Evolutionary conservation across 2,113 vertebrate species (phyloP), one percentile per base, ranked within the genome.

Genomic region (Nyctereutes procyonoides): DNA sequence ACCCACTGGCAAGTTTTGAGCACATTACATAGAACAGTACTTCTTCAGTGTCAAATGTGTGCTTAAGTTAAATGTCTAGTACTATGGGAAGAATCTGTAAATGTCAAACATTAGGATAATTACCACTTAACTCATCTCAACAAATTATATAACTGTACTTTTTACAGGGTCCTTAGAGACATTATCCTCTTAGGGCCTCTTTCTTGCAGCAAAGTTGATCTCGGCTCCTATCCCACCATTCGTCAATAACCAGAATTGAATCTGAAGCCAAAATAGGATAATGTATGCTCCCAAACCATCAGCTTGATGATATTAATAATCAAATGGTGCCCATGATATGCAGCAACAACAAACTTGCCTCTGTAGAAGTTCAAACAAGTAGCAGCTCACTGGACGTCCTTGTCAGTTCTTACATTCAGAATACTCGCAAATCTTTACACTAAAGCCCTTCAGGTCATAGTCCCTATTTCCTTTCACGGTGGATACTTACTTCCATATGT

Each of bases 71-170:
- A 94, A 94, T 71, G 94, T 95, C 92, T 73, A 89, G 63, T 35
- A 88, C 22, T 73, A 74, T 22, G 96, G 53, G 17, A 97, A 93
- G 32, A 97, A 97, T 94, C 90, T 95, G 90, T 58, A 98, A 97
- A 89, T 85, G 96, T 95, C 89, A 96, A 30, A 88, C 97, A 97
- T 62, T 10, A 88, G 8, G 56, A 85, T 97, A 96, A 97, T 97
- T 20, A 97, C 58, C 88, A 96, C 73, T 97, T 98, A 95, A 98
- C 58, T 97, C 63, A 97, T 92, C 81, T 98, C 97, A 98, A 93
- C 88, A 96, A 98, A 97, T 84, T 56, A 0, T 91, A 32, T 90
- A 93, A 95, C 83, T 88, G 24, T 11, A 30, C 38, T 84, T 97
- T 95, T 95, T 74, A 93, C 28, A 38, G 86, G 10, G 51, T 76